Evolutionary conservation across 1,140 invertebrate genomes (phyloP).

Genomic region (Zaprionus ornatus): DNA sequence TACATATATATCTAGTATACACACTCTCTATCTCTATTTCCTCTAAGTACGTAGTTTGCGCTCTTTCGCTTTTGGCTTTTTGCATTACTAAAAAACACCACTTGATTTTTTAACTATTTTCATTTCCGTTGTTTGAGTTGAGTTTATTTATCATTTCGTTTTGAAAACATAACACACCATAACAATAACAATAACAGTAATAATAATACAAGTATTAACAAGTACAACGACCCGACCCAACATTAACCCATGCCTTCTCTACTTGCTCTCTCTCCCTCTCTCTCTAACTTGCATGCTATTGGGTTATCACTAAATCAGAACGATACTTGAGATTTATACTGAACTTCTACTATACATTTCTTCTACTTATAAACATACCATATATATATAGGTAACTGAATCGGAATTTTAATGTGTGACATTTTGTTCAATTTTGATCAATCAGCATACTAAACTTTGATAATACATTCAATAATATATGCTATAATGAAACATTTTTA

Average conservation of each 20-base stretch:
- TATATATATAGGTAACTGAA: too few species aligned
- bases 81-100: conserved; percentile 22
- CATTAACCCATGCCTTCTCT: neutral
- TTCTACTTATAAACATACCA: too few species aligned
- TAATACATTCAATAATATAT: too few species aligned
- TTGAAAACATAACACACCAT: conserved; percentile 5
- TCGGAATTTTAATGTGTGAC: too few species aligned
- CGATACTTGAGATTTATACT: too few species aligned
- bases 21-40: neutral
- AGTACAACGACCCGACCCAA: neutral
- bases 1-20: neutral
- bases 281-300: neutral
- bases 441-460: too few species aligned
- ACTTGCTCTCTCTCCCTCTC: neutral
- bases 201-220: conserved; percentile 1
- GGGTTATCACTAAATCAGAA: too few species aligned
- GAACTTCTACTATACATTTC: too few species aligned
- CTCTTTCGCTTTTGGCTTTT: conserved; percentile 45
- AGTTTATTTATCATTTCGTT: neutral
- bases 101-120: conserved; percentile 19
- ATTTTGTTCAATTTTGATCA: too few species aligned
- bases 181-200: conserved; percentile 2
- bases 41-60: conserved; percentile 21
- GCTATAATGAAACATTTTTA: too few species aligned
- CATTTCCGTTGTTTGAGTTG: conserved; percentile 3